A percentile compares a stretch with the other conserved stretches of the same genome.
Evolutionary conservation across 1,140 invertebrate genomes (phyloP).

Genomic region (Radopholus similis): DNA sequence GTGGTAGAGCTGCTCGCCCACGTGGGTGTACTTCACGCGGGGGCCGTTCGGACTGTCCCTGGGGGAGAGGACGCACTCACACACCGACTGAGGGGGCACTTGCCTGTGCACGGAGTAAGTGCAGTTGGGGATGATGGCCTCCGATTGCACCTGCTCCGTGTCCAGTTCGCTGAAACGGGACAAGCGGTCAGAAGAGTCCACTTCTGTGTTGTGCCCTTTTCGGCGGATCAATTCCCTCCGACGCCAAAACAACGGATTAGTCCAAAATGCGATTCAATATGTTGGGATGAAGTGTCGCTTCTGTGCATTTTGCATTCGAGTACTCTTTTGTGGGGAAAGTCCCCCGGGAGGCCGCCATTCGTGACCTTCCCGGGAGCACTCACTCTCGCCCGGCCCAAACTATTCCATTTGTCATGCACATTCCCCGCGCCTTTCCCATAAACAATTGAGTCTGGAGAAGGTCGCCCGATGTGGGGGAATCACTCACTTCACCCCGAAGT

Average conservation of each 20-base stretch:
- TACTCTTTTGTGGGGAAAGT: too few species aligned
- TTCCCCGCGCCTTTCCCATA: not conserved
- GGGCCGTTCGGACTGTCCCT: slow-evolving; percentile 58
- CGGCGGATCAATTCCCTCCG: too few species aligned
- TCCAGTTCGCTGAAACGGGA: slow-evolving; percentile 46
- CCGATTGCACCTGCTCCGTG: slow-evolving; percentile 26
- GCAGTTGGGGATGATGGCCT: slow-evolving; percentile 42
- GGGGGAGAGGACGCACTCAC: not conserved
- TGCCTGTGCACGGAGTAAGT: slow-evolving; percentile 49
- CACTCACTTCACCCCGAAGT: slow-evolving; percentile 46
- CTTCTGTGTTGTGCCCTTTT: too few species aligned
- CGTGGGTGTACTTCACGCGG: slow-evolving; percentile 47
- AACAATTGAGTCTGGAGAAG: not conserved
- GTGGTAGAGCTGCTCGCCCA: slow-evolving; percentile 55
- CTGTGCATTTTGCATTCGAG: too few species aligned
- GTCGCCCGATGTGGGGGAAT: too few species aligned
- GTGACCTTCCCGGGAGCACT: too few species aligned
- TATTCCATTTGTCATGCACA: not conserved
- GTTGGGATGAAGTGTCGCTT: too few species aligned
- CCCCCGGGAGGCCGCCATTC: too few species aligned
- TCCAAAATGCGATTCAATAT: too few species aligned
- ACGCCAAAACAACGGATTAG: too few species aligned
- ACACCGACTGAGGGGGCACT: not conserved
- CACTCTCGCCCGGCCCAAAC: too few species aligned
- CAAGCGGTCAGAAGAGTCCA: not conserved